Base-by-base conservation (phyloP, 2,888 invertebrate genomes). In the Theodoxus fluviatilis region DNA sequence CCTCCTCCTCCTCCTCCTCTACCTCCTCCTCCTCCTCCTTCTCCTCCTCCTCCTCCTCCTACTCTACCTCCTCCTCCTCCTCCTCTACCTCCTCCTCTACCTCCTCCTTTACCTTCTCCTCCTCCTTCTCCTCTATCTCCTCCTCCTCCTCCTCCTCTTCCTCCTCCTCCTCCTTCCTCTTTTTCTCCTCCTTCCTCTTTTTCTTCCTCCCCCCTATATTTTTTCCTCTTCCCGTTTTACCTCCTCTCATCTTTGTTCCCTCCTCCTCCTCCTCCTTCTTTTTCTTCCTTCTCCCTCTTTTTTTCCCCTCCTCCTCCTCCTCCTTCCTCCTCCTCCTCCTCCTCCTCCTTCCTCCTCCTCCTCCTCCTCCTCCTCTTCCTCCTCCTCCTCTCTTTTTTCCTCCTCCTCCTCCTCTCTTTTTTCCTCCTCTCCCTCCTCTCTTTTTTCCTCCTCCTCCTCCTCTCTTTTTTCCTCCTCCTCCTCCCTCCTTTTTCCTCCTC, bases 281-380 rank as follows among this genome's bases (percentile, higher is more conserved):
- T 22, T 6, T 55, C 6, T 15, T 55, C n/a, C 6, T 7, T 7
- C 15, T 6, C 25, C 6, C 7, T 55, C n/a, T n/a, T 55, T 15
- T 55, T n/a, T 22, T 55, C 22, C 25, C 55, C 55, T 25, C 55
- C 55, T 25, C 55, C 55, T 25, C 55, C 55, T 25, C 55, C 55
- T 25, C 55, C 55, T 25, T n/a, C 22, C 12, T 52, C 52, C 18
- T n/a, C 25, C 52, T 22, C n/a, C 25, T 52, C 6, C 25, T 52
- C 52, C 18, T 59, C 59, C 12, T 25, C 28, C 3, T 3, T 31
- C 31, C 31, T 59, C 59, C 7, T 12, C 55, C 7, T 55, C 12
- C 22, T 22, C 22, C 7, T 55, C 22, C 22, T 55, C 55, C 22
- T 55, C 55, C 22, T 55, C 55, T 18, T 55, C 55, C 22, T 55